Conservation (phyloP, 37 sponge, comb jelly and placozoan genomes). For the Eunapius fragilis region DNA sequence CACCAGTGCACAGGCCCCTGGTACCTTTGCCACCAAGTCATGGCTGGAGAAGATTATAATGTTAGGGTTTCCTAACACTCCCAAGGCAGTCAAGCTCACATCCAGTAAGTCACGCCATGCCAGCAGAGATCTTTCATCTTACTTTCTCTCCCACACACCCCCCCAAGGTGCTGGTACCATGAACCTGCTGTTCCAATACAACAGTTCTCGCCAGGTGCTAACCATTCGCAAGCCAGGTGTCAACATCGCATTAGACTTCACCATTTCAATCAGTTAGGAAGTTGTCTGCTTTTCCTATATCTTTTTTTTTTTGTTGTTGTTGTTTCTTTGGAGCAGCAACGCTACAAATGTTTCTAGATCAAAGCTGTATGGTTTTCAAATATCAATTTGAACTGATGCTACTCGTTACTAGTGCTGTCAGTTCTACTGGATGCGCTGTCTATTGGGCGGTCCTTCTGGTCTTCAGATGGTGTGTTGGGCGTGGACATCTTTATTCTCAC, state of each 20-base stretch:
- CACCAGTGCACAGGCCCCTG: conserved; percentile 49
- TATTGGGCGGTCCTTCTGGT: background rate
- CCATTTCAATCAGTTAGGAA: conserved; percentile 44
- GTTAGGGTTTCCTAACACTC: conserved; percentile 52
- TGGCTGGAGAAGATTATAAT: conserved; percentile 87
- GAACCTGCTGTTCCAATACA: conserved; percentile 29
- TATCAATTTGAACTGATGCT: background rate
- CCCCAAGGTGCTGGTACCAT: conserved; percentile 24
- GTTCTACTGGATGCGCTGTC: background rate
- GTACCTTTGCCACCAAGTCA: conserved; percentile 53
- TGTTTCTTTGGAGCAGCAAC: background rate
- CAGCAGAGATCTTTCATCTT: background rate
- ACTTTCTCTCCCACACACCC: background rate
- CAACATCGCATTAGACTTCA: conserved; percentile 75
- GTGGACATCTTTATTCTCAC: background rate
- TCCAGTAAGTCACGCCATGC: conserved; percentile 24
- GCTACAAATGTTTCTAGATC: background rate
- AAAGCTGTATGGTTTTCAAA: background rate
- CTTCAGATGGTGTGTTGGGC: background rate
- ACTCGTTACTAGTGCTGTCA: background rate
- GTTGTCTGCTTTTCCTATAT: background rate
- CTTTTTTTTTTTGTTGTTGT: background rate
- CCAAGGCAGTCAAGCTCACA: conserved; percentile 35
- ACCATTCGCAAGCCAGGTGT: conserved; percentile 78
- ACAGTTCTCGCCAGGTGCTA: conserved; percentile 36